Base-by-base conservation (phyloP, 2,113 vertebrate species). In the Xenopus laevis region DNA sequence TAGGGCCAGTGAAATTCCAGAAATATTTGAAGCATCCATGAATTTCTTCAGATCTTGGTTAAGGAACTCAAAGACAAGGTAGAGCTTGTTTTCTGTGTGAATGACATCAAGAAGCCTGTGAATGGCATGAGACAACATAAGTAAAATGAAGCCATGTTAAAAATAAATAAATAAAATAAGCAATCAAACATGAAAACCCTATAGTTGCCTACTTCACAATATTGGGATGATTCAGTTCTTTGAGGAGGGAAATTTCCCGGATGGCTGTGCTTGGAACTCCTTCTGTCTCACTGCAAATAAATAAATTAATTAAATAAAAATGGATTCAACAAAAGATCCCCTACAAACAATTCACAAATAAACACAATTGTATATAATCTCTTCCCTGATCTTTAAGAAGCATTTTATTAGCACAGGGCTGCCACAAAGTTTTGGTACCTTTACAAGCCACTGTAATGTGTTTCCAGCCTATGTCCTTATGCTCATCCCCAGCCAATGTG, bases 1-100 rank as follows among this genome's bases (percentile, higher is more conserved):
- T 68, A 98, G 92, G 1, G 96, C 93, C 78, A 98, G 87, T 0
- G 96, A 90, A 74, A 98, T 93, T n/a, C 96, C 95, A 11, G 87
- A 85, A 52, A 97, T 84, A 1, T 93, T 87, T 7, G 95, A 91
- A 0, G 93, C 92, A 83, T 98, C 96, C 96, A 98, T 98, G 82
- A 96, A 98, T 85, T 97, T 98, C 86, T 98, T 98, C 12, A 98
- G 92, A 84, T 98, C 96, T 81, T 97, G 96, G 81, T 98, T 93
- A 63, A 98, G 93, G 83, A 98, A 98, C 81, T 98, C 96, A 82
- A 98, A 98, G 17, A 98, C 96, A 77, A 98, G 87, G 83, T 98
- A 98, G 18, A 97, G 93, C 77, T 98, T 98, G 87, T 96, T 98
- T 84, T 98, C 96, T 0, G 95, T 98, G 86, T 98, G 96, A 85